These are phyloP conservation scores for Hyposoter dolosus DNA, from an alignment of 2,888 invertebrate species.

Conservation along the genomic window DNA sequence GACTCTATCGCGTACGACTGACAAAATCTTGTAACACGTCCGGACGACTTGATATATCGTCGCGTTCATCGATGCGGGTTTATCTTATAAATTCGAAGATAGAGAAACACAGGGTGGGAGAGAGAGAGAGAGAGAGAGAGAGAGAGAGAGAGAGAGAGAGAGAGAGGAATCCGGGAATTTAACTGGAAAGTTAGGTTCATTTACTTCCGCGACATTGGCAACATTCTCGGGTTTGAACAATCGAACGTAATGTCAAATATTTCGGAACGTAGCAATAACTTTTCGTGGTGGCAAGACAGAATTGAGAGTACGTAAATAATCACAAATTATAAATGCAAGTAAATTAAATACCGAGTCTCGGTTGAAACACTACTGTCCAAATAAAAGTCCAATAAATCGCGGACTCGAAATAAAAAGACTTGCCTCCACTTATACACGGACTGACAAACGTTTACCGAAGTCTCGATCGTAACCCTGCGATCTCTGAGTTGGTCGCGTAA, in stretches of 20 bases:
- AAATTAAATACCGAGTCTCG: slow-evolving; percentile 11
- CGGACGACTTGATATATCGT: slow-evolving; percentile 71
- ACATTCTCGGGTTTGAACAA: slow-evolving; percentile 26
- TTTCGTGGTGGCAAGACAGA: background rate
- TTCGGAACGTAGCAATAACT: background rate
- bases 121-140: background rate
- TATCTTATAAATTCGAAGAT: slow-evolving; percentile 71
- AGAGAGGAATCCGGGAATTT: slow-evolving; percentile 12
- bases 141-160: background rate
- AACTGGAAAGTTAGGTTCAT: slow-evolving; percentile 35
- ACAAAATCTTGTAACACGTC: slow-evolving; percentile 72
- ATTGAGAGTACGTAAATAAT: slow-evolving; percentile 3
- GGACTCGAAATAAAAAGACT: slow-evolving; percentile 22
- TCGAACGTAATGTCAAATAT: background rate
- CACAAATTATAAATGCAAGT: slow-evolving; percentile 25
- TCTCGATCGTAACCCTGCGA: slow-evolving; percentile 48
- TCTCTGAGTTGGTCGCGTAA: slow-evolving; percentile 68
- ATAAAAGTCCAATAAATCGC: slow-evolving; percentile 35
- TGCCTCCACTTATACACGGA: background rate
- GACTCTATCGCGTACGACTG: slow-evolving; percentile 71
- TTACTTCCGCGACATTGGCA: slow-evolving; percentile 30
- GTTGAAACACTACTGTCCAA: slow-evolving; percentile 34
- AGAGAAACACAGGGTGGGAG: slow-evolving; percentile 20
- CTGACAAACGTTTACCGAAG: slow-evolving; percentile 8
- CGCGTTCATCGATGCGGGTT: slow-evolving; percentile 71